Conservation (phyloP, 1,140 invertebrate species). For the Oreohelix idahoensis region DNA sequence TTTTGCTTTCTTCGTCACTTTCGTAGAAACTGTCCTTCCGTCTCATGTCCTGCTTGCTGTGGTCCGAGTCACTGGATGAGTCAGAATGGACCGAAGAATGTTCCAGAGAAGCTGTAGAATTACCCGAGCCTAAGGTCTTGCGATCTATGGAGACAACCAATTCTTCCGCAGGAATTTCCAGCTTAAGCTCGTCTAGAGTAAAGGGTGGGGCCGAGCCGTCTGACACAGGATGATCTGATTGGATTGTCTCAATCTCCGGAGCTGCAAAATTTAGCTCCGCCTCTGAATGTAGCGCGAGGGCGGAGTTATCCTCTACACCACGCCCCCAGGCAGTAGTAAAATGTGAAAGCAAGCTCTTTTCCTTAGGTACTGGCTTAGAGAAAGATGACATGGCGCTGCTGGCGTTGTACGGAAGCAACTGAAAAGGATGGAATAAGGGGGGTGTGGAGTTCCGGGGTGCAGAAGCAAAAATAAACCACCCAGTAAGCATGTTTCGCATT, state of each 20-base stretch:
- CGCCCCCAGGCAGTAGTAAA: background rate
- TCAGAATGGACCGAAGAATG: constrained; percentile 12
- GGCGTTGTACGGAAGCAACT: constrained; percentile 13
- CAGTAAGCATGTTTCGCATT: no score
- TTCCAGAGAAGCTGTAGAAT: constrained; percentile 9
- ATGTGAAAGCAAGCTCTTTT: background rate
- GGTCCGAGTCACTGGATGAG: constrained; percentile 45
- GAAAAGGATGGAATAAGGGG: constrained; percentile 13
- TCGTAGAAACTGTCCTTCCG: constrained; percentile 69
- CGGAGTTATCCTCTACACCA: background rate
- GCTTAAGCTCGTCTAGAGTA: background rate
- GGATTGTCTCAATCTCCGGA: background rate
- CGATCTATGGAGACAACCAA: background rate
- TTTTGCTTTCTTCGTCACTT: constrained; percentile 59
- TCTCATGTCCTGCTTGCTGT: constrained; percentile 36
- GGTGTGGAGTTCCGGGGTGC: background rate
- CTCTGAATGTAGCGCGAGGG: constrained; percentile 3
- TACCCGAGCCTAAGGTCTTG: constrained; percentile 32
- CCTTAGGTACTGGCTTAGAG: background rate
- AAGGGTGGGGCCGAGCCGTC: background rate
- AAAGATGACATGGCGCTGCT: background rate
- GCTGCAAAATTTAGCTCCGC: background rate
- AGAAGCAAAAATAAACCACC: no score
- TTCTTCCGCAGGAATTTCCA: background rate
- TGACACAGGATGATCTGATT: background rate